phyloP scores from a whole-genome alignment of 2,797 vertebrate species.

The Vultur gryphus region DNA sequence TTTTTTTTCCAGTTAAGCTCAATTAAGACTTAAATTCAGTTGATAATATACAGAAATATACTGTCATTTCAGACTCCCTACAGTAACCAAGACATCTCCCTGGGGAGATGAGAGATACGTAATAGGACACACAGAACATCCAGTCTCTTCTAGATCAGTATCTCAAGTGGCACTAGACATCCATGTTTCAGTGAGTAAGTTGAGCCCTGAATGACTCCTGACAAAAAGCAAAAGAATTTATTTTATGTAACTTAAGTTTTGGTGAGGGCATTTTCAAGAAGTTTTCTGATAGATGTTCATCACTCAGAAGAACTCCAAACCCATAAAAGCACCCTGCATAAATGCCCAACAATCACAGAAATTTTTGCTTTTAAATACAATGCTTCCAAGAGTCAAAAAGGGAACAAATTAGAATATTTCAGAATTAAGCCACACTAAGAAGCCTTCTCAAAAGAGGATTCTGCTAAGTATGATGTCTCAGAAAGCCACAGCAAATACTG shows the following conservation, averaged over 20 bases:
- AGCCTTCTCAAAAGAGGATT: background rate
- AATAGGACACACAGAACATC: background rate
- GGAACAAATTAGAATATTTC: background rate
- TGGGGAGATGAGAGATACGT: background rate
- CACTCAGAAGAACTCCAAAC: background rate
- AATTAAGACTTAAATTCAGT: background rate
- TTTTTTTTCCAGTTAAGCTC: background rate
- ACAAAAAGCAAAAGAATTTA: background rate
- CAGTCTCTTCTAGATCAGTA: background rate
- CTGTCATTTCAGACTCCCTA: background rate
- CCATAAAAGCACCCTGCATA: background rate
- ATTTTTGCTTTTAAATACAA: background rate
- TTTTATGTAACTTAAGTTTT: background rate
- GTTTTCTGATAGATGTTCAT: background rate
- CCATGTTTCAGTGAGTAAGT: background rate
- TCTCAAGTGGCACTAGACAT: background rate
- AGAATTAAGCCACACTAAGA: background rate
- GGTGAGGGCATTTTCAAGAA: background rate
- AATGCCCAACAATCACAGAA: background rate
- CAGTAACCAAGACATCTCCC: background rate
- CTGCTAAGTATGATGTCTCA: background rate
- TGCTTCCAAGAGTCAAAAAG: background rate
- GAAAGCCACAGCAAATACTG: background rate
- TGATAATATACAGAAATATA: background rate
- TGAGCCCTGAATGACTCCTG: background rate